Base-by-base conservation (phyloP, 2,113 vertebrate genomes). In the Myrmecophaga tridactyla region DNA sequence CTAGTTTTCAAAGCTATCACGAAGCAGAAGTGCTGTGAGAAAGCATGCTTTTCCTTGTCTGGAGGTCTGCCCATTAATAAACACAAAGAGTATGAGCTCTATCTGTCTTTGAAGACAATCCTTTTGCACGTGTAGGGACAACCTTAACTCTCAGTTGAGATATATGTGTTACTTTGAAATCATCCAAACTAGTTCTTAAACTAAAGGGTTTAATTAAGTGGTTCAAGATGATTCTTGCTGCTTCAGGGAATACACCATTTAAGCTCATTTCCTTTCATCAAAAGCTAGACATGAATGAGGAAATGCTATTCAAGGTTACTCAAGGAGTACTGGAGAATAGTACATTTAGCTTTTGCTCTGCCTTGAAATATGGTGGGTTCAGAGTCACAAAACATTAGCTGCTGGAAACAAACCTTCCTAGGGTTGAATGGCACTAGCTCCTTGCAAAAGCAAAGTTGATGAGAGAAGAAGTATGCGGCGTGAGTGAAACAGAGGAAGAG, bases 11-110 rank as follows among this genome's bases (percentile, higher is more conserved):
- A 73, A 87, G 20, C 73, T 63, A 25, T 63, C 60, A 65, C 41
- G 90, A 48, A 51, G 4, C 11, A 20, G 84, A 67, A 95, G 83
- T 0, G 12, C 62, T 60, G 39, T 48, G 80, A 94, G 56, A 96
- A 96, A 92, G 41, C 85, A 56, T 70, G 56, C 34, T 43, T 69
- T 43, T 76, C 63, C 48, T 95, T 78, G 67, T 87, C 60, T 92
- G 63, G 94, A 95, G 72, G n/a, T 48, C 23, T n/a, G 41, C 63
- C n/a, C 15, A 34, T 53, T 39, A 70, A 83, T 94, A 90, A 86
- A 53, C 46, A 25, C 60, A 43, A 5, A 27, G 39, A 48, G 18
- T 9, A 10, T 76, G 60, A 63, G 9, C 5, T 77, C 14, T 8
- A 15, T 86, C 72, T 58, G 43, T 51, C 81, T 76, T 90, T 83